Percentiles rank a stretch among this genome's conserved stretches.
These are phyloP conservation scores for Campylomormyrus numenius DNA, from an alignment of 2,113 vertebrate species.

Conservation along the genomic window DNA sequence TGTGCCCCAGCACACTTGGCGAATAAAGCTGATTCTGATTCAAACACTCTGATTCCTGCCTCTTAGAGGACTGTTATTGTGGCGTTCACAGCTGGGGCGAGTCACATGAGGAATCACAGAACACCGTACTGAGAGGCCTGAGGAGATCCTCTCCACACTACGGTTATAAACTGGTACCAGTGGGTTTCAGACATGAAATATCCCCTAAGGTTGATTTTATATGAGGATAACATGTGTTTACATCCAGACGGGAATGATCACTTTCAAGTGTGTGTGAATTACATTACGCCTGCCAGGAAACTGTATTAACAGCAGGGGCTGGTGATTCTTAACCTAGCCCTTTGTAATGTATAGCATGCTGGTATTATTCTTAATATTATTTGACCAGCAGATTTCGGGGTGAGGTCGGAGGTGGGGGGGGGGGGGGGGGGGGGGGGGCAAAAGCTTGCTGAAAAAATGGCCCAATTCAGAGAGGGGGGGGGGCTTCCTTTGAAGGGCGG, in stretches of 20 bases:
- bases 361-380: background rate
- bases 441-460: slow-evolving; percentile 50
- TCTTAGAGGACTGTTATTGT: background rate
- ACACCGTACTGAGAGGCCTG: background rate
- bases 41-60: background rate
- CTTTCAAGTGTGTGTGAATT: background rate
- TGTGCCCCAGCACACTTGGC: no score
- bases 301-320: background rate
- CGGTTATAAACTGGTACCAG: background rate
- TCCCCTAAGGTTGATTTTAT: slow-evolving; percentile 7
- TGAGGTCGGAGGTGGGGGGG: background rate
- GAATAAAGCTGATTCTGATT: no score
- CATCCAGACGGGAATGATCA: background rate
- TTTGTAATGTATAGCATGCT: background rate
- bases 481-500: slow-evolving; percentile 21
- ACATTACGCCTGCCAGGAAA: background rate
- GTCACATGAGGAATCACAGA: background rate
- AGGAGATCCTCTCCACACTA: background rate
- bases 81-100: background rate
- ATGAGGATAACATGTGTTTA: background rate
- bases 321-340: background rate
- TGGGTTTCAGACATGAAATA: background rate
- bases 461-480: slow-evolving; percentile 49
- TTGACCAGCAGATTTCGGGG: background rate
- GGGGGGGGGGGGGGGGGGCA: background rate